Evolutionary conservation across 2,888 invertebrate species (phyloP), one percentile per base, ranked within the genome.

Genomic region (Microctonus brassicae): DNA sequence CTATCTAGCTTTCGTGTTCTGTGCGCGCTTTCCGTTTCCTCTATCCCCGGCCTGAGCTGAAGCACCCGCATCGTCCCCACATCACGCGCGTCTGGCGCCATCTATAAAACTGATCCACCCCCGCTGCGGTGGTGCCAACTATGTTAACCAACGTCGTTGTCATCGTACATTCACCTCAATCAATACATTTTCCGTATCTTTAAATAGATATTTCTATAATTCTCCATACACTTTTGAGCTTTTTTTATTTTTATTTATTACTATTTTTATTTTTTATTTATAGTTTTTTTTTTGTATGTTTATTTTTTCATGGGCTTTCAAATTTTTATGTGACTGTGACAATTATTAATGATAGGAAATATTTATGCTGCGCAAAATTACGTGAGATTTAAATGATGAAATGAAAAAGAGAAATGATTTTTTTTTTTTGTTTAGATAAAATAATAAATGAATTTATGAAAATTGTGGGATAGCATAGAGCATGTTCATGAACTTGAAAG

Each of bases 111-210:
- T 63, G 33, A 66, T 62, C 70, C 77, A 75, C 77, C 75, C 75
- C 74, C 76, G 68, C 66, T 61, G 64, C 65, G 65, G 47, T 47
- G 17, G 47, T 47, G 47, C 47, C 47, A 39, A 39, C 39, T 39
- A 39, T 39, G 39, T n/a, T 39, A 47, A 47, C 47, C 17, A 17
- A 47, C 47, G 17, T 47, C 72, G 66, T 69, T 73, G 64, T 26
- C 73, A 72, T 62, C 74, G 84, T 83, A 78, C 83, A 82, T 84
- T 84, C 84, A 83, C 84, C 83, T 82, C 83, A 81, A 83, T 84
- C 84, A 80, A 83, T 84, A 84, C 82, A 42, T 39, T 63, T 70
- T 47, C 58, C 57, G 53, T 67, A 29, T 34, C 24, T 9, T 17
- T 20, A 29, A 26, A 47, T 24, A 24, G 42, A 47, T 66, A n/a